phyloP scores from a whole-genome alignment of 2,888 invertebrate genomes.

The Sinohyriopsis cumingii region DNA sequence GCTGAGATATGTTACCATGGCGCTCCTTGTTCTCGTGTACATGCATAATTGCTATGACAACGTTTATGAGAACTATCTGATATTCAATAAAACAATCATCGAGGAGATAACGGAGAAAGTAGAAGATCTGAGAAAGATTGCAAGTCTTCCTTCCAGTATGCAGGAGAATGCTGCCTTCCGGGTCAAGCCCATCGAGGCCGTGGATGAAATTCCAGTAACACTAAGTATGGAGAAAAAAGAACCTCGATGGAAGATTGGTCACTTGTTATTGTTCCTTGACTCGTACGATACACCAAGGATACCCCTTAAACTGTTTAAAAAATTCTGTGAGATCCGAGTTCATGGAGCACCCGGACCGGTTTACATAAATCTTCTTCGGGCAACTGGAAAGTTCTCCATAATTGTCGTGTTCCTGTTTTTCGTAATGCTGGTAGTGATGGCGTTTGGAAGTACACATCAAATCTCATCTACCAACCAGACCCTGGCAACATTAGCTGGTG shows the following conservation, averaged over 20 bases:
- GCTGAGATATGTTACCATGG: conserved; percentile 66
- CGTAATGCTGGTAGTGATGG: conserved; percentile 67
- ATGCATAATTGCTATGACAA: conserved; percentile 70
- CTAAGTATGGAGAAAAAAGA: conserved; percentile 54
- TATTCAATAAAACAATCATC: conserved; percentile 66
- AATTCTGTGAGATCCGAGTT: conserved; percentile 62
- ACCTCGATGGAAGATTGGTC: conserved; percentile 65
- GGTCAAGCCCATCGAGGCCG: conserved; percentile 56
- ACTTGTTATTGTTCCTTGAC: conserved; percentile 67
- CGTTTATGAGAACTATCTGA: conserved; percentile 69
- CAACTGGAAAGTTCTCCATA: conserved; percentile 65
- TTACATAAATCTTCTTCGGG: conserved; percentile 62
- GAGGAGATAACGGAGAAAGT: conserved; percentile 64
- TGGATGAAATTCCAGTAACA: conserved; percentile 52
- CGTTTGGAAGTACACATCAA: conserved; percentile 63
- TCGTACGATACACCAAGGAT: conserved; percentile 66
- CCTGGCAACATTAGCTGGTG: conserved; percentile 64
- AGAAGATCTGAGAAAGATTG: conserved; percentile 63
- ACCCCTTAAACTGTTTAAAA: conserved; percentile 64
- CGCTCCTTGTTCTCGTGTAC: conserved; percentile 65
- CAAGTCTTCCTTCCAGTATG: conserved; percentile 58
- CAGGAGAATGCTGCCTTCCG: conserved; percentile 68
- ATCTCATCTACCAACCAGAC: conserved; percentile 68
- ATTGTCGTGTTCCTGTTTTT: conserved; percentile 67
- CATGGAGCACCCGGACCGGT: conserved; percentile 69